Conservation (phyloP, 2,888 invertebrate species). For the Cheilosia grossa region DNA sequence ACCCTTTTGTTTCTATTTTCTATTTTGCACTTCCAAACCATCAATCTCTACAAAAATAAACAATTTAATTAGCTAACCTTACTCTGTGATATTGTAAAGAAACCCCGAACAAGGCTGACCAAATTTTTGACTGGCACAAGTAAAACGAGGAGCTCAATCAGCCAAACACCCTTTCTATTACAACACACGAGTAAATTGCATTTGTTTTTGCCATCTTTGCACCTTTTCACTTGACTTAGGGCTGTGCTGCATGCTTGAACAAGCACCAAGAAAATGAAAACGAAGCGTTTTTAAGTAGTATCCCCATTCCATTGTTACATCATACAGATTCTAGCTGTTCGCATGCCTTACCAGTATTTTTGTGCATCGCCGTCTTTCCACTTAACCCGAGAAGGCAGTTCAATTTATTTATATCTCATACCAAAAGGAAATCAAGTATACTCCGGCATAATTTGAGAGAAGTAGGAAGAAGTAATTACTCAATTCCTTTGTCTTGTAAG, state of each 20-base stretch:
- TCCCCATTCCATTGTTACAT: conserved; percentile 47
- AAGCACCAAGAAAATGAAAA: conserved; percentile 44
- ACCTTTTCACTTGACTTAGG: conserved; percentile 45
- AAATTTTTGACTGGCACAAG: no score
- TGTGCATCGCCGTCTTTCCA: conserved; percentile 23
- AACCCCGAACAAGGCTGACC: no score
- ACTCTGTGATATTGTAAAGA: no score
- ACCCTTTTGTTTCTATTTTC: no score
- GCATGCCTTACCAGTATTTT: conserved; percentile 17
- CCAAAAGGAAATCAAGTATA: conserved; percentile 39
- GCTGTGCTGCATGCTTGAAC: conserved; percentile 23
- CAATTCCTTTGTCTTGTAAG: conserved; percentile 1
- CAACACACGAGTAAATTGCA: background rate
- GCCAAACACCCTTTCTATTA: no score
- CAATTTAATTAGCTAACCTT: no score
- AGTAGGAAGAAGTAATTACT: conserved; percentile 58
- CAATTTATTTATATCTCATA: conserved; percentile 32
- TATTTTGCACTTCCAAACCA: no score
- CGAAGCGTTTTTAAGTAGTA: conserved; percentile 35
- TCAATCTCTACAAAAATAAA: no score
- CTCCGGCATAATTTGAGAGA: conserved; percentile 39
- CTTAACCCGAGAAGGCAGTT: conserved; percentile 48
- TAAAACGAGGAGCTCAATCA: no score
- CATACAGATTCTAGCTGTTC: conserved; percentile 45
- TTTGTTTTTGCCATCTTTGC: conserved; percentile 10